Evolutionary conservation across 2,113 vertebrate species (phyloP).

Genomic region (Myiozetetes cayanensis): DNA sequence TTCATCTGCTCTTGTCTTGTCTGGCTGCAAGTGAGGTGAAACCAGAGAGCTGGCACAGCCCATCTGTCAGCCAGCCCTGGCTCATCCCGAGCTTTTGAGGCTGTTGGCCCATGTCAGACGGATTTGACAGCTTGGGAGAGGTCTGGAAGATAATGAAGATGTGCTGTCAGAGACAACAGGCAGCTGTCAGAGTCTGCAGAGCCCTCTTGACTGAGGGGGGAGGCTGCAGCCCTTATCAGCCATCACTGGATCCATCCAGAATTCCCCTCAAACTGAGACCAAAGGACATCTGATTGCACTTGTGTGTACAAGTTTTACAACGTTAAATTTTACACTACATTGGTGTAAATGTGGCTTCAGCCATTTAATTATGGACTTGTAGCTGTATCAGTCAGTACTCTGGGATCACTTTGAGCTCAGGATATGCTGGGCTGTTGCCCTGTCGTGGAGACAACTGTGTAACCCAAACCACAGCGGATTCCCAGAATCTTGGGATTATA

Average conservation of each 20-base stretch:
- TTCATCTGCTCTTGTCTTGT: background rate
- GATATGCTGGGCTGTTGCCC: background rate
- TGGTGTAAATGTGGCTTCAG: background rate
- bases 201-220: rapidly evolving
- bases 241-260: background rate
- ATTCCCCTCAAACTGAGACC: background rate
- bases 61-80: rapidly evolving
- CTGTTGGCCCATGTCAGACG: background rate
- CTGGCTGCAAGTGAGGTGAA: background rate
- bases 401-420: background rate
- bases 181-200: background rate
- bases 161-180: background rate
- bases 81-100: background rate
- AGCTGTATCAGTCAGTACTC: background rate
- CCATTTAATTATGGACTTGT: background rate
- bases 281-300: background rate
- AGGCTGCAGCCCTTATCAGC: background rate
- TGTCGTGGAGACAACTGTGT: background rate
- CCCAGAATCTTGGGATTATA: background rate
- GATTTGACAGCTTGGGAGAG: background rate
- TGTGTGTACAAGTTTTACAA: background rate
- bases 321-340: background rate
- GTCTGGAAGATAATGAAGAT: background rate
- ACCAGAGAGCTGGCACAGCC: background rate
- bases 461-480: background rate